Evolutionary conservation across 2,113 vertebrate genomes (phyloP).

Genomic region (Tyrannus savana): DNA sequence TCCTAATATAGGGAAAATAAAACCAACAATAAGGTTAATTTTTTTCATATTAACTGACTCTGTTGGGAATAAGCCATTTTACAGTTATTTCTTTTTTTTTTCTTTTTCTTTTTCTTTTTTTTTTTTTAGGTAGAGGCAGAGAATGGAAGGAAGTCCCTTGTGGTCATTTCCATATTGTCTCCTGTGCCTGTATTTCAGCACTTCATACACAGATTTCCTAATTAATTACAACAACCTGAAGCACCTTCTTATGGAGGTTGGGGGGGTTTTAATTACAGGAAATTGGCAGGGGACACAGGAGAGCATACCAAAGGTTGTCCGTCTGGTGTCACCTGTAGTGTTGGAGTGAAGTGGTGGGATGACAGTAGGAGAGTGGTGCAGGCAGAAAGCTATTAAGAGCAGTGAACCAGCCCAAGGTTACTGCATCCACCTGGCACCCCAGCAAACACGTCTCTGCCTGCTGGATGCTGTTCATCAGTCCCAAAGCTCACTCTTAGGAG

Average conservation of each 20-base stretch:
- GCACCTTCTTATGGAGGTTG: neutral
- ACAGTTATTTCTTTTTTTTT: neutral
- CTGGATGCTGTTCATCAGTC: neutral
- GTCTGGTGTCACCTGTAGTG: neutral
- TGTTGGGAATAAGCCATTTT: neutral
- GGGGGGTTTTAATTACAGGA: neutral
- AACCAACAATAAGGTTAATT: fast-evolving
- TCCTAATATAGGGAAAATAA: neutral
- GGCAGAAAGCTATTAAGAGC: neutral
- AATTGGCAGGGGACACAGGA: neutral
- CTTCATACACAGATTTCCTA: neutral
- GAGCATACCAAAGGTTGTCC: neutral
- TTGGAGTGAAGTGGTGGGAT: neutral
- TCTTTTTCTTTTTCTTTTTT: neutral
- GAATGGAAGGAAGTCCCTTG: neutral
- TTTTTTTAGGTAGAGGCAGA: neutral
- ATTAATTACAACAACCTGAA: neutral
- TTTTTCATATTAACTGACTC: neutral
- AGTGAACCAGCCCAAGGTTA: neutral
- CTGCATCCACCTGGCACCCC: neutral
- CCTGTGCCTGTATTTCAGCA: neutral
- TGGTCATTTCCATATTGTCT: neutral
- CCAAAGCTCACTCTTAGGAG: neutral
- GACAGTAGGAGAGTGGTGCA: neutral
- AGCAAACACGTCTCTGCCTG: neutral